phyloP scores from a whole-genome alignment of 1,140 invertebrate genomes.

The Lordiphosa stackelbergi region DNA sequence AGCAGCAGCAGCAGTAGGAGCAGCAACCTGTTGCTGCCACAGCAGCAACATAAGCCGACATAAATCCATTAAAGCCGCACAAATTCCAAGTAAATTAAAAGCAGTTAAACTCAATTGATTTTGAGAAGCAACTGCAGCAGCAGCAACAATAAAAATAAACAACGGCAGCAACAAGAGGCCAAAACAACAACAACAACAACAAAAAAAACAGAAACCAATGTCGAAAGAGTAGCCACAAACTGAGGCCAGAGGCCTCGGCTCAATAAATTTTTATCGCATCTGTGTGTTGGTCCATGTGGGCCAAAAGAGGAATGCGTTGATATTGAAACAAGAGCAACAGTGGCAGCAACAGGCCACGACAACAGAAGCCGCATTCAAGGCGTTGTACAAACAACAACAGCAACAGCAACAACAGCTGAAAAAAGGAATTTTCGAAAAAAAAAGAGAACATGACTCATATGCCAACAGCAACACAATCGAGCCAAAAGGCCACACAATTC shows the following conservation, averaged over 20 bases:
- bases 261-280: conserved; percentile 71
- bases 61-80: conserved; percentile 72
- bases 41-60: conserved; percentile 57
- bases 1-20: conserved; percentile 9
- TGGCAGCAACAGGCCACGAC: conserved; percentile 42
- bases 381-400: conserved; percentile 69
- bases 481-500: conserved; percentile 20
- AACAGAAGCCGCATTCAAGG: conserved; percentile 69
- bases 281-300: conserved; percentile 41
- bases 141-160: conserved; percentile 68
- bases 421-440: conserved; percentile 25
- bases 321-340: conserved; percentile 66
- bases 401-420: conserved; percentile 27
- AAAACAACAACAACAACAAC: conserved; percentile 35
- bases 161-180: conserved; percentile 41
- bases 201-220: conserved; percentile 34
- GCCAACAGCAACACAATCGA: conserved; percentile 8
- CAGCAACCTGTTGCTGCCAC: conserved; percentile 29
- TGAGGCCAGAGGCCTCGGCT: conserved; percentile 60
- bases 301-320: conserved; percentile 63
- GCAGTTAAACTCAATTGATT: conserved; percentile 74
- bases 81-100: conserved; percentile 74
- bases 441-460: conserved; percentile 25
- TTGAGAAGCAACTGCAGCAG: conserved; percentile 52
- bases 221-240: conserved; percentile 18